Evolutionary conservation across 1,140 invertebrate genomes (phyloP).

Genomic region (Apis dorsata): DNA sequence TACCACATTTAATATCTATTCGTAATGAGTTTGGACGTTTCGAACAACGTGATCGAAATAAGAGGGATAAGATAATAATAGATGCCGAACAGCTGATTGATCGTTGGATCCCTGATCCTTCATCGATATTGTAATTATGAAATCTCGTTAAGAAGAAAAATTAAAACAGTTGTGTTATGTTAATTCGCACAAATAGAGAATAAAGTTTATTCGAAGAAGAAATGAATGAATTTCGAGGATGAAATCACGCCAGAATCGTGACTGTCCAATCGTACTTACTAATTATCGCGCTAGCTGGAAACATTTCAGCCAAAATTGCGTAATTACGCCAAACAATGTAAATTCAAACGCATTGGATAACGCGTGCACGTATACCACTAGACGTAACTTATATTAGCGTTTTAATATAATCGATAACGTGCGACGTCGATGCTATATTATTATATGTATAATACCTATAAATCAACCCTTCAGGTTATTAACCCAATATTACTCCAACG

Average conservation of each 20-base stretch:
- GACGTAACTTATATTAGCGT: conserved; percentile 11
- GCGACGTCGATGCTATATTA: neutral
- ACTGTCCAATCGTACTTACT: conserved; percentile 10
- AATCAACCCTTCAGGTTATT: neutral
- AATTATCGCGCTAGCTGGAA: neutral
- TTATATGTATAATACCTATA: conserved; percentile 23
- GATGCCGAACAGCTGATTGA: too few relatives aligned
- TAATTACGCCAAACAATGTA: conserved; percentile 29
- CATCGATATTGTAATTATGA: too few relatives aligned
- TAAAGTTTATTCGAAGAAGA: neutral
- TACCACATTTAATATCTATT: too few relatives aligned
- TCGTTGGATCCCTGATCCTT: too few relatives aligned
- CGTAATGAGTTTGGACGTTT: too few relatives aligned
- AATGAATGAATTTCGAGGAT: neutral
- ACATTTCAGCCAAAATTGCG: conserved; percentile 20
- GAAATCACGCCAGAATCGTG: neutral
- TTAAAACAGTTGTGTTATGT: too few relatives aligned
- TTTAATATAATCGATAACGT: conserved; percentile 16
- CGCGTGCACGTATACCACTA: too few relatives aligned
- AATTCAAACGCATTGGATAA: neutral
- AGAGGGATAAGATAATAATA: too few relatives aligned
- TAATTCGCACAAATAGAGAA: too few relatives aligned
- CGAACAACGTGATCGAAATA: too few relatives aligned
- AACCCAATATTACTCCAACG: too few relatives aligned
- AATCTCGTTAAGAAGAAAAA: too few relatives aligned